Conservation (phyloP, 2,888 invertebrate genomes). For the Cryptocephalus primarius region DNA sequence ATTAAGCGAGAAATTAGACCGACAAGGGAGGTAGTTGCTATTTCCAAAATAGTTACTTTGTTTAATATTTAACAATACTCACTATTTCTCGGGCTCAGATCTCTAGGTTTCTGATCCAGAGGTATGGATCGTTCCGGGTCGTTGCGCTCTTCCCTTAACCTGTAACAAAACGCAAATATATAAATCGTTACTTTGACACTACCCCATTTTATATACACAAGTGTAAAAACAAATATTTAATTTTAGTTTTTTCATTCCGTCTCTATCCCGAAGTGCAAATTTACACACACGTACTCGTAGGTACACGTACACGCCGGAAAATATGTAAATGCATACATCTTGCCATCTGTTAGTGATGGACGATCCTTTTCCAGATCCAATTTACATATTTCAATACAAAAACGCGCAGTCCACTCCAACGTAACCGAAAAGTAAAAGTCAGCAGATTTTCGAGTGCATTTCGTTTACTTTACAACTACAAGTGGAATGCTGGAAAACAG, state of each 20-base stretch:
- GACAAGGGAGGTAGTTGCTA: too few species aligned
- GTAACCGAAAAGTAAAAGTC: constrained; percentile 24
- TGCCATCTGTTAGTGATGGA: constrained; percentile 29
- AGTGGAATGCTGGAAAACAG: background rate
- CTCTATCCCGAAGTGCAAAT: too few species aligned
- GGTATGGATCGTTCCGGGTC: constrained; percentile 73
- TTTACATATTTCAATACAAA: constrained; percentile 39
- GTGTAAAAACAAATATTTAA: too few species aligned
- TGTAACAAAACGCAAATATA: constrained; percentile 43
- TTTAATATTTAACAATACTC: constrained; percentile 31
- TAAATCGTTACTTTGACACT: background rate
- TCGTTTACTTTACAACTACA: constrained; percentile 22
- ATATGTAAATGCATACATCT: too few species aligned
- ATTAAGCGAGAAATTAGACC: too few species aligned
- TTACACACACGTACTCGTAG: too few species aligned
- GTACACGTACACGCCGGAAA: too few species aligned
- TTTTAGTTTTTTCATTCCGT: too few species aligned
- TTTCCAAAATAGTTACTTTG: too few species aligned
- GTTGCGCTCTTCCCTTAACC: constrained; percentile 79
- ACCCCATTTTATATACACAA: too few species aligned
- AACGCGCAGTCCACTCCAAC: constrained; percentile 22
- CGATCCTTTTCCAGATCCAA: constrained; percentile 25
- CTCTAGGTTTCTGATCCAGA: constrained; percentile 73
- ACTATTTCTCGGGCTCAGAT: constrained; percentile 82
- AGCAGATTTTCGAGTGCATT: constrained; percentile 34